Evolutionary conservation across 1,140 invertebrate genomes (phyloP).

Genomic region (Macrobrachium rosenbergii): DNA sequence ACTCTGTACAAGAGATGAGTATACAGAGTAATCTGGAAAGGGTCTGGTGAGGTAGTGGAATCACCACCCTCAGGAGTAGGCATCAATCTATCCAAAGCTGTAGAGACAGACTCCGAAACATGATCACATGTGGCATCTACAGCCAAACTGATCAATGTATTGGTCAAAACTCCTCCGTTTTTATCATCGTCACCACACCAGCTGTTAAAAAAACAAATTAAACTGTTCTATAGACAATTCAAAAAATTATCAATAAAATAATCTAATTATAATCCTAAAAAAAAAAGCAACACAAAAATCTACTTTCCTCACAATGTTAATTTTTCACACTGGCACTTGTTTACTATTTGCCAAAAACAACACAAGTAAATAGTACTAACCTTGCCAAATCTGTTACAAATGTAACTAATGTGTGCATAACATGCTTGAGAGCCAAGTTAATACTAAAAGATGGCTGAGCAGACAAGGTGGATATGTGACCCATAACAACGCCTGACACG

Average conservation of each 20-base stretch:
- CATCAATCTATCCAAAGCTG: conserved; percentile 60
- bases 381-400: conserved; percentile 79
- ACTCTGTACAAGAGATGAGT: conserved; percentile 54
- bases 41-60: conserved; percentile 39
- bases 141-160: conserved; percentile 56
- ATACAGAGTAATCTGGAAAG: conserved; percentile 54
- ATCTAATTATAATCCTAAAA: too few relatives aligned
- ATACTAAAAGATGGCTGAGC: conserved; percentile 76
- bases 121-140: conserved; percentile 65
- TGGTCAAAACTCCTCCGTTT: conserved; percentile 53
- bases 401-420: conserved; percentile 77
- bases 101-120: conserved; percentile 53
- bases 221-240: background rate
- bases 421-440: conserved; percentile 79
- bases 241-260: background rate
- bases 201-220: conserved; percentile 34
- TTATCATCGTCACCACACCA: conserved; percentile 65
- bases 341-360: too few relatives aligned
- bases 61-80: conserved; percentile 51
- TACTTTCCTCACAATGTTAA: too few relatives aligned
- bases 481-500: conserved; percentile 74
- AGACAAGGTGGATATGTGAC: conserved; percentile 74
- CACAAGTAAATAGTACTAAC: conserved; percentile 70
- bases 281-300: too few relatives aligned
- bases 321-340: too few relatives aligned